These are phyloP conservation scores for Pogona vitticeps DNA, from an alignment of 2,113 vertebrate species.

Conservation along the genomic window DNA sequence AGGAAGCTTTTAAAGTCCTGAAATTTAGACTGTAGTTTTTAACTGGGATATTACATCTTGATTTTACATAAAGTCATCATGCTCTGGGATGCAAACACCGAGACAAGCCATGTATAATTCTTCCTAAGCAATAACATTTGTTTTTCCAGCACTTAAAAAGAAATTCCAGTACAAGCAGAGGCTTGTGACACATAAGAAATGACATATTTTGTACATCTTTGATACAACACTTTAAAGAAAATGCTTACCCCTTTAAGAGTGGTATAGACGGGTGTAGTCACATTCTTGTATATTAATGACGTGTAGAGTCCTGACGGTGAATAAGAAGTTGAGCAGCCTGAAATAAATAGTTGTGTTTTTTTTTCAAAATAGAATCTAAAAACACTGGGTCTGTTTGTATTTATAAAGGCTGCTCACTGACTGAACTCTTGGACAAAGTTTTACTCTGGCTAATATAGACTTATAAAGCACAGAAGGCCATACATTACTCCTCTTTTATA, in stretches of 20 bases:
- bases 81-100: conserved; percentile 27
- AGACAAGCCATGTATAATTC: conserved; percentile 40
- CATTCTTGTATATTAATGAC: conserved; percentile 92
- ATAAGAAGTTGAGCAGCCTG: conserved; percentile 83
- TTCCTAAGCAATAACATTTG: conserved; percentile 42
- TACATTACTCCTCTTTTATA: neutral
- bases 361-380: neutral
- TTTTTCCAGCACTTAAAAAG: conserved; percentile 51
- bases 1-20: neutral
- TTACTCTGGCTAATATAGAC: conserved; percentile 15
- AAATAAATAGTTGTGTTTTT: conserved; percentile 46
- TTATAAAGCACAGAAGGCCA: neutral
- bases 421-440: neutral
- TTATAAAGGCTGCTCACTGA: neutral
- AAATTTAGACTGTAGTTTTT: neutral
- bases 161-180: neutral
- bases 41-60: neutral
- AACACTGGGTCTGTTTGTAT: neutral
- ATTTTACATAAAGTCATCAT: conserved; percentile 63
- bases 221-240: conserved; percentile 26
- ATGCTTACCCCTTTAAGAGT: conserved; percentile 91
- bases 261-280: conserved; percentile 91
- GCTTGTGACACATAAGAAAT: conserved; percentile 44
- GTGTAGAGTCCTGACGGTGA: conserved; percentile 89
- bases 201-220: conserved; percentile 22